Base-by-base conservation (phyloP, 2,113 vertebrate genomes). In the Entomyzon cyanotis region DNA sequence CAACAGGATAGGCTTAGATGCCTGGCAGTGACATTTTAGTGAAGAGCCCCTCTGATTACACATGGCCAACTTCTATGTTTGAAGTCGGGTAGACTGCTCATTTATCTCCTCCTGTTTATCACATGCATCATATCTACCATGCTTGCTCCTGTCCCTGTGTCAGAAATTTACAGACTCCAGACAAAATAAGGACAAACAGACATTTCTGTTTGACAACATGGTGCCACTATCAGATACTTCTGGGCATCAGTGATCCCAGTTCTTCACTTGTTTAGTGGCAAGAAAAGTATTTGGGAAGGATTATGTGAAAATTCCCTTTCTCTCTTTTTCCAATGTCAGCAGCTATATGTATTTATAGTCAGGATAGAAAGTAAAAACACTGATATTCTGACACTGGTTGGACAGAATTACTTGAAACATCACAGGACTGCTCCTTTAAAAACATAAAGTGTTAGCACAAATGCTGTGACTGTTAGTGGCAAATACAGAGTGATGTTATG, bases 181-280 rank as follows among this genome's bases (percentile, higher is more conserved):
- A 63, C 63, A 39, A 88, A 94, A 73, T 67, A 47, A 39, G 14
- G 20, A 81, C 37, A 73, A 91, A 67, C n/a, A 96, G 63, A 64
- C 37, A 73, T 77, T 92, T 91, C 19, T 91, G 84, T 89, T 86
- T 87, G 62, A 56, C 56, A 73, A 89, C 65, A 80, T 70, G 74
- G 67, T 77, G 60, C 63, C 88, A 65, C 1, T 65, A n/a, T 71
- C 89, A 96, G 75, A 93, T 90, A 71, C 12, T 91, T 85, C 87
- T 89, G 71, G 96, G 76, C 39, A 70, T 86, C 46, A 20, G 11
- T 22, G 7, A 4, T 53, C 12, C 21, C 33, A 55, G 33, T 50
- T 90, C 78, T 90, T 65, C 35, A 16, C 15, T 4, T 47, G 4
- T 63, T 70, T 67, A 67, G n/a, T 30, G n/a, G 31, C 47, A 37